Conservation (phyloP, 2,888 invertebrate genomes). For the Acrocera orbiculus region DNA sequence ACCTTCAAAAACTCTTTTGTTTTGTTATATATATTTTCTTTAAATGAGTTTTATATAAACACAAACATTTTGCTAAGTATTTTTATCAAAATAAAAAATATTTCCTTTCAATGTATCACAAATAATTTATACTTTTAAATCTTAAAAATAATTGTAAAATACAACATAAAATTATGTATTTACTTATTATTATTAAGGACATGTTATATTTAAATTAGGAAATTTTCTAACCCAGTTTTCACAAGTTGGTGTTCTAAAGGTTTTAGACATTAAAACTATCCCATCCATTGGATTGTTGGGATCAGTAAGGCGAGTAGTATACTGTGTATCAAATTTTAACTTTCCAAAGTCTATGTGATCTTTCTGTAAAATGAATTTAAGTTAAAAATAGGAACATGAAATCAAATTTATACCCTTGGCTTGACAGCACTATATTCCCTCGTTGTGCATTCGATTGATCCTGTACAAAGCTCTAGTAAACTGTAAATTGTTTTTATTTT, state of each 20-base stretch:
- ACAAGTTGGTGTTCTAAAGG: slow-evolving; percentile 27
- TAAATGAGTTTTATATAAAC: too few species aligned
- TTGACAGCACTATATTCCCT: slow-evolving; percentile 27
- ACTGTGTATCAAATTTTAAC: slow-evolving; percentile 26
- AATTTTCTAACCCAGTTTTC: slow-evolving; percentile 25
- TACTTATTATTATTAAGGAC: slow-evolving; percentile 20
- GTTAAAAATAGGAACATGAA: neutral
- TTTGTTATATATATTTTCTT: too few species aligned
- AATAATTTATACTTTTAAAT: too few species aligned
- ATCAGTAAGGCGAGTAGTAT: slow-evolving; percentile 20
- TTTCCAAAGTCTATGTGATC: slow-evolving; percentile 27
- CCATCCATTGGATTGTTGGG: slow-evolving; percentile 4
- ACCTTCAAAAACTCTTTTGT: too few species aligned
- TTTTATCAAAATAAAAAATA: neutral
- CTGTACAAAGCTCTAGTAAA: slow-evolving; percentile 27
- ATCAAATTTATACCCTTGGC: slow-evolving; percentile 19
- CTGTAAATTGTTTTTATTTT: too few species aligned
- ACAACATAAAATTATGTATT: too few species aligned
- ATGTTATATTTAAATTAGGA: slow-evolving; percentile 26
- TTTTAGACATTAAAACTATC: slow-evolving; percentile 2
- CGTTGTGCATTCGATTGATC: slow-evolving; percentile 23
- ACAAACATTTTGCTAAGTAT: too few species aligned
- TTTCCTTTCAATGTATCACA: neutral
- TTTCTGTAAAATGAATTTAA: slow-evolving; percentile 18
- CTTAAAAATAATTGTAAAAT: too few species aligned